Conservation (phyloP, 2,113 vertebrate genomes). For the Podilymbus podiceps region DNA sequence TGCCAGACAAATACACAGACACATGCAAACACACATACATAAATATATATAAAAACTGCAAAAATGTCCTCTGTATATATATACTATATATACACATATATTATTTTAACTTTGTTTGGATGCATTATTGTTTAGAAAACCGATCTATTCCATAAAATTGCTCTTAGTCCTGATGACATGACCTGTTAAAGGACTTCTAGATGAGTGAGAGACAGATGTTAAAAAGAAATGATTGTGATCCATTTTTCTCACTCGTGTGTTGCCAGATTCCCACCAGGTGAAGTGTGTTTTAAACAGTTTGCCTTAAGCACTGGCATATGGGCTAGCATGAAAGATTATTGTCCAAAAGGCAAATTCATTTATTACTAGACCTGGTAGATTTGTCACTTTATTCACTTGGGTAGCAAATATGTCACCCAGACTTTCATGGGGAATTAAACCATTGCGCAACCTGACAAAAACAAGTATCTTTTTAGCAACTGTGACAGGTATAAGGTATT, state of each 20-base stretch:
- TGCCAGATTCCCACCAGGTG: slow-evolving; percentile 33
- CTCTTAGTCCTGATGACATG: not conserved
- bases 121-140: slow-evolving; percentile 11
- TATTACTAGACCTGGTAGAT: slow-evolving; percentile 35
- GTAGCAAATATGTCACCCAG: slow-evolving; percentile 68
- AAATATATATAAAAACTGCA: not conserved
- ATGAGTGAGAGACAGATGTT: not conserved
- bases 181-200: slow-evolving; percentile 27
- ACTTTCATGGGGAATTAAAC: slow-evolving; percentile 70
- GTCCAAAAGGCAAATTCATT: slow-evolving; percentile 20
- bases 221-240: not conserved
- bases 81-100: not conserved
- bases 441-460: slow-evolving; percentile 64
- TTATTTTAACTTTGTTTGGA: not conserved
- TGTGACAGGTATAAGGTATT: slow-evolving; percentile 39
- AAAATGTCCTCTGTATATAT: not conserved
- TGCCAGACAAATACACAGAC: not conserved
- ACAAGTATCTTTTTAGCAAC: slow-evolving; percentile 63
- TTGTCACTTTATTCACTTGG: slow-evolving; percentile 67
- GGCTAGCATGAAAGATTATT: slow-evolving; percentile 49
- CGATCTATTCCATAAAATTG: not conserved
- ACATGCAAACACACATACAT: rapidly evolving
- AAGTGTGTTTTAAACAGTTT: slow-evolving; percentile 54
- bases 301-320: slow-evolving; percentile 47
- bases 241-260: not conserved